These are phyloP conservation scores for Agrochola circellaris DNA, from an alignment of 2,888 invertebrate genomes.

Conservation along the genomic window DNA sequence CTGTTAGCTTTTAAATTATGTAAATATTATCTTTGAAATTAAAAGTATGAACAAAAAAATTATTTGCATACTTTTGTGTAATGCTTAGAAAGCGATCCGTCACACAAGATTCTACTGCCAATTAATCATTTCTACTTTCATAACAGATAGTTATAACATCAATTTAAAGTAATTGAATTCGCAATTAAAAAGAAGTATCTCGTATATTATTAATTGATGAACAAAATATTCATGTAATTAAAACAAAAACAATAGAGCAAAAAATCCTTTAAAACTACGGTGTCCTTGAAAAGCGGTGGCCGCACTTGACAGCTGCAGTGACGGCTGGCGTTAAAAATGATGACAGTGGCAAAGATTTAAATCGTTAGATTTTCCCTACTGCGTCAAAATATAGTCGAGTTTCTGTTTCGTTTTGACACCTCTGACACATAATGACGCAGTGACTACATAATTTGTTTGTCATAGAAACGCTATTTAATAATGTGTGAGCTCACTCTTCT, in stretches of 20 bases:
- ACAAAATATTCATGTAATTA: neutral
- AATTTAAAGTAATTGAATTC: neutral
- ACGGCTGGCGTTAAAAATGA: no score
- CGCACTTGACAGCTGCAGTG: no score
- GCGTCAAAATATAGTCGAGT: no score
- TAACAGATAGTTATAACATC: neutral
- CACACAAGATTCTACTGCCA: neutral
- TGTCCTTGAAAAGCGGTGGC: no score
- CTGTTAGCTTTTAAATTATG: neutral
- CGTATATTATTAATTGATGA: neutral
- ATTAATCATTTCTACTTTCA: neutral
- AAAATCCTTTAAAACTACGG: constrained; percentile 45
- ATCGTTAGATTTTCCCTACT: no score
- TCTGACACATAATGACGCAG: no score
- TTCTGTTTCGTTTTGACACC: no score
- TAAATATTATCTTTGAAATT: neutral
- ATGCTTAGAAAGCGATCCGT: neutral
- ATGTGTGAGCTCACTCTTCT: no score
- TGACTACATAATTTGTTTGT: no score
- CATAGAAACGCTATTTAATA: no score
- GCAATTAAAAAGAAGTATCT: neutral
- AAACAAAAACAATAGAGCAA: neutral
- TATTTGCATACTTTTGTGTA: neutral
- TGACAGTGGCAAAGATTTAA: no score
- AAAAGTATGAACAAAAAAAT: neutral